phyloP scores from a whole-genome alignment of 2,888 invertebrate genomes.

The Hofmannophila pseudospretella region DNA sequence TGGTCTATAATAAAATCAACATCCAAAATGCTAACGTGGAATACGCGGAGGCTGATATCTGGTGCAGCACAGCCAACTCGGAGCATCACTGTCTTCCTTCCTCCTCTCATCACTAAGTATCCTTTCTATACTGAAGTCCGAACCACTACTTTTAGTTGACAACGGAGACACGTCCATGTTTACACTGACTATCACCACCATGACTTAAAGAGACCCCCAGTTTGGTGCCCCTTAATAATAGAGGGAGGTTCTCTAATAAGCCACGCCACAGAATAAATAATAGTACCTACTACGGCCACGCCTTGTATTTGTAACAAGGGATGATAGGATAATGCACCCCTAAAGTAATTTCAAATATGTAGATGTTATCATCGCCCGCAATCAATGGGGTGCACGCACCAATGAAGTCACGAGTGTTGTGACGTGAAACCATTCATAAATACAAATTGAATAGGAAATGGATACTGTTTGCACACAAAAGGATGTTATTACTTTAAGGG shows the following conservation, averaged over 20 bases:
- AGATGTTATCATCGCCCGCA: slow-evolving; percentile 46
- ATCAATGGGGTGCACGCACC: slow-evolving; percentile 53
- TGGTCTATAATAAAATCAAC: no score
- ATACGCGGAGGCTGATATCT: slow-evolving; percentile 85
- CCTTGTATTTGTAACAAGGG: slow-evolving; percentile 7
- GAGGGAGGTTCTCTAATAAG: slow-evolving; percentile 25
- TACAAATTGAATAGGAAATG: slow-evolving; percentile 55
- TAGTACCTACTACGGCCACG: no score
- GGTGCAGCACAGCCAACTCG: slow-evolving; percentile 84
- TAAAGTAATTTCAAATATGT: slow-evolving; percentile 22
- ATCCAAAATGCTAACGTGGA: slow-evolving; percentile 71
- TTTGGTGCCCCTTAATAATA: slow-evolving; percentile 22
- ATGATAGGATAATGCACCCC: slow-evolving; percentile 16
- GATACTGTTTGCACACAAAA: slow-evolving; percentile 72
- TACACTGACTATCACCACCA: slow-evolving; percentile 17
- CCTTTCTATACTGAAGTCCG: slow-evolving; percentile 80
- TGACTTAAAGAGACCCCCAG: slow-evolving; percentile 6
- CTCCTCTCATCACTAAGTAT: slow-evolving; percentile 72
- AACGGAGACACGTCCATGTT: slow-evolving; percentile 53
- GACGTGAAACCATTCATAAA: slow-evolving; percentile 66
- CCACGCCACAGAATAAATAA: slow-evolving; percentile 34
- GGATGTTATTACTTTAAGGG: slow-evolving; percentile 73
- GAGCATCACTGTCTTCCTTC: slow-evolving; percentile 29
- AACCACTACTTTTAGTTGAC: slow-evolving; percentile 48
- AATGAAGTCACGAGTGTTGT: slow-evolving; percentile 59